Evolutionary conservation across 2,113 vertebrate genomes (phyloP).

Genomic region (Phalacrocorax pelagicus): DNA sequence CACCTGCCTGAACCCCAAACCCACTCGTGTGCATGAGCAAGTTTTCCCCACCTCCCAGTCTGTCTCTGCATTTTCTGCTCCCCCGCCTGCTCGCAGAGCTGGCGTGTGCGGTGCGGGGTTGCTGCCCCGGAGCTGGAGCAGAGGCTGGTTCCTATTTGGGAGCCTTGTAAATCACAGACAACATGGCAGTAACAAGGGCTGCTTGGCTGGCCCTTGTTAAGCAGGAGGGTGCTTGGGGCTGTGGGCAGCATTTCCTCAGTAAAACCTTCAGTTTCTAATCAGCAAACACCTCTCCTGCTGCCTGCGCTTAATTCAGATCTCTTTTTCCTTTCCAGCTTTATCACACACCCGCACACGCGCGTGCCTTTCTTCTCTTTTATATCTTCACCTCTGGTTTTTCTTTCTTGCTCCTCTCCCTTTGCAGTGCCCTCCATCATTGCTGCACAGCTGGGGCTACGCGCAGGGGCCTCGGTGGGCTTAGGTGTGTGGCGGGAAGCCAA

Average conservation of each 20-base stretch:
- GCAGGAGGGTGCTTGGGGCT: constrained; percentile 63
- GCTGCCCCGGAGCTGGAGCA: not conserved
- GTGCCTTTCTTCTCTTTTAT: not conserved
- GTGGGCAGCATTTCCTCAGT: constrained; percentile 73
- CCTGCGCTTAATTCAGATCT: not conserved
- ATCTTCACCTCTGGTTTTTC: not conserved
- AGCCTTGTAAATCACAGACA: constrained; percentile 68
- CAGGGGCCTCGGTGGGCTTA: not conserved
- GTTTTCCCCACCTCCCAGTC: not conserved
- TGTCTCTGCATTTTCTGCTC: not conserved
- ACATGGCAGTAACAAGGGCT: constrained; percentile 60
- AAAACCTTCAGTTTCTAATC: constrained; percentile 72
- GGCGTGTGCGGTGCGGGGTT: not conserved
- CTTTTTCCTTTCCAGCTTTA: not conserved
- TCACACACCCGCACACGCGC: accelerated
- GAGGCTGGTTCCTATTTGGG: constrained; percentile 66
- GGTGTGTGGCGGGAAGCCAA: not conserved
- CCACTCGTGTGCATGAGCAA: accelerated
- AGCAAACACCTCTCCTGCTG: constrained; percentile 58
- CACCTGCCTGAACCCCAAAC: not conserved
- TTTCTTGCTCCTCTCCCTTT: not conserved
- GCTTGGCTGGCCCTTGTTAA: constrained; percentile 64
- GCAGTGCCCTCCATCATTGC: accelerated
- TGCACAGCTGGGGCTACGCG: not conserved
- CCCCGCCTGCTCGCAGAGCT: not conserved